phyloP scores from a whole-genome alignment of 1,140 invertebrate genomes.

The Eubasilissa regina region DNA sequence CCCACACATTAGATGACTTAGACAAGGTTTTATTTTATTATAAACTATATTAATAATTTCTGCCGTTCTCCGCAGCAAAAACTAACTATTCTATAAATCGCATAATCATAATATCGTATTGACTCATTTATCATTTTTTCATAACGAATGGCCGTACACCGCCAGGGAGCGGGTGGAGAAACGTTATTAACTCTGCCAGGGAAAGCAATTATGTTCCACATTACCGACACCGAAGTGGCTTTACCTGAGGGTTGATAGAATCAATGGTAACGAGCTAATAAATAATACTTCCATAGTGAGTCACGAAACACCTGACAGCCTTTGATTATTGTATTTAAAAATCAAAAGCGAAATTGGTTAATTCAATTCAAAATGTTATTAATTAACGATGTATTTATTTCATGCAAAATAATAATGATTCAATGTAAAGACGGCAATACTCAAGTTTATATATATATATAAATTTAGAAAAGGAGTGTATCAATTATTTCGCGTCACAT shows the following conservation, averaged over 20 bases:
- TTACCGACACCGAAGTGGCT: conserved; percentile 7
- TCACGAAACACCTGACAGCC: background rate
- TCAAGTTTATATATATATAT: too few relatives aligned
- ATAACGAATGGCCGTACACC: conserved; percentile 16
- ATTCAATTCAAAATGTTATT: too few relatives aligned
- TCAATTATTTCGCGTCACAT: too few relatives aligned
- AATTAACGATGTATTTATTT: too few relatives aligned
- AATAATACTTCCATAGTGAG: background rate
- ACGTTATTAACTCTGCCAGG: conserved; percentile 8
- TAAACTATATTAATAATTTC: too few relatives aligned
- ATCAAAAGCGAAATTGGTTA: too few relatives aligned
- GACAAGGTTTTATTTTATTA: conserved; percentile 1
- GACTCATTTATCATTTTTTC: conserved; percentile 44
- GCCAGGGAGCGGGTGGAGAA: conserved; percentile 4
- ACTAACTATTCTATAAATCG: conserved; percentile 24
- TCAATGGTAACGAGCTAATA: background rate
- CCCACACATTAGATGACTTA: too few relatives aligned
- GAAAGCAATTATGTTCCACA: conserved; percentile 31
- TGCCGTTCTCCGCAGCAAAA: too few relatives aligned
- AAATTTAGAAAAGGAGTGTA: too few relatives aligned
- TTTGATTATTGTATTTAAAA: too few relatives aligned
- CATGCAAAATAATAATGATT: too few relatives aligned
- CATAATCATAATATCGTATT: conserved; percentile 29
- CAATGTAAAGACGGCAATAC: too few relatives aligned
- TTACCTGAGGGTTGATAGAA: background rate